Percentiles rank a stretch among this genome's conserved stretches.
Conservation (phyloP, 2,888 invertebrate species). For the Digitonthophagus gazella region DNA sequence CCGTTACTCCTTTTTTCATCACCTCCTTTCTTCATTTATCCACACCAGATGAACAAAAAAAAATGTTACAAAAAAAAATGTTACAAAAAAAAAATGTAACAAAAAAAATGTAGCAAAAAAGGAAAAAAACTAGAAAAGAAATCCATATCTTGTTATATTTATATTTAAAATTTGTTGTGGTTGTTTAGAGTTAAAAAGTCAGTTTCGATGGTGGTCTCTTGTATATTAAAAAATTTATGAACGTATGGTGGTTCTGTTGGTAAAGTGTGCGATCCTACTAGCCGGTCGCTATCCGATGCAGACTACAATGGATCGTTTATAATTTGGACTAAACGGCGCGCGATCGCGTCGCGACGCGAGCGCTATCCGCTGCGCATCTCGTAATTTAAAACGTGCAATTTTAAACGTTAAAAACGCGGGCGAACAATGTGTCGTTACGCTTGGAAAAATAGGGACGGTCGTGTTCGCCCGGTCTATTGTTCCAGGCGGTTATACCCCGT, state of each 20-base stretch:
- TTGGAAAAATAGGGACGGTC: not conserved
- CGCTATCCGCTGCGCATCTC: not conserved
- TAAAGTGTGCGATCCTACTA: not conserved
- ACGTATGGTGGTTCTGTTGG: not conserved
- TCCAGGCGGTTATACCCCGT: not conserved
- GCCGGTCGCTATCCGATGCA: not conserved
- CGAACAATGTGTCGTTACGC: not conserved
- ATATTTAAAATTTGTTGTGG: too few species aligned
- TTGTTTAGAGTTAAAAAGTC: not conserved
- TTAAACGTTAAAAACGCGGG: not conserved
- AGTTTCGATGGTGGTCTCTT: not conserved
- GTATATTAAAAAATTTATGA: not conserved
- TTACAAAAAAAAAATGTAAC: too few species aligned
- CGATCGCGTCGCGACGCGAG: not conserved
- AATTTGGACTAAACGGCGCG: not conserved
- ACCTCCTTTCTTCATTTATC: not conserved
- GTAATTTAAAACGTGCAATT: not conserved
- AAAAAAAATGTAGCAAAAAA: too few species aligned
- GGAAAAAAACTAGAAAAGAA: too few species aligned
- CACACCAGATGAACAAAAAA: conserved; percentile 11
- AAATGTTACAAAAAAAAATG: conserved; percentile 19
- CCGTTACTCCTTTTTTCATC: conserved; percentile 9
- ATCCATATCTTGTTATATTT: too few species aligned
- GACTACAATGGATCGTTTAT: not conserved
- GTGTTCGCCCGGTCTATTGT: not conserved